phyloP scores from a whole-genome alignment of 1,140 invertebrate genomes.

The Myzus persicae region DNA sequence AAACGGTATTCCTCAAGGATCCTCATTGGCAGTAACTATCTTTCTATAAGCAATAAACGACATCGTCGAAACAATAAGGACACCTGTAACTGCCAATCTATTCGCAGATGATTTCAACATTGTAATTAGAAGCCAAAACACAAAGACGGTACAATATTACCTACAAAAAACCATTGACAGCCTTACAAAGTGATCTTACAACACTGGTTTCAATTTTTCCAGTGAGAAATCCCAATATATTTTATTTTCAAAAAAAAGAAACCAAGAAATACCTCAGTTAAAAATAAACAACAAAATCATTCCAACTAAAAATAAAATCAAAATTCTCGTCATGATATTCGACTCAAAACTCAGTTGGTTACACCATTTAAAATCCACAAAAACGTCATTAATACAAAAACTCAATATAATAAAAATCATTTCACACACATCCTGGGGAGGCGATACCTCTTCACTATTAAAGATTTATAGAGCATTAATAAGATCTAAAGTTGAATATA shows the following conservation, averaged over 20 bases:
- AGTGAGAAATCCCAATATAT: neutral
- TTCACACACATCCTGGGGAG: slow-evolving; percentile 20
- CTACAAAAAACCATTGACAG: too few relatives aligned
- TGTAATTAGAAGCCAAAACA: neutral
- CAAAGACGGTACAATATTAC: neutral
- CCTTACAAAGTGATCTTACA: neutral
- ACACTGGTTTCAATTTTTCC: neutral
- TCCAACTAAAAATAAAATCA: neutral
- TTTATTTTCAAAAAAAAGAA: neutral
- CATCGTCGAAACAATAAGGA: neutral
- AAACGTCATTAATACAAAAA: neutral
- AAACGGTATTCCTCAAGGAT: slow-evolving; percentile 22
- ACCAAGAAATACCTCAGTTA: neutral
- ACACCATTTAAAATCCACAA: neutral
- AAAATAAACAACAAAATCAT: neutral
- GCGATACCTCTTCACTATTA: neutral
- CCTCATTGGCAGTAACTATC: neutral
- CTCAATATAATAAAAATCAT: slow-evolving; percentile 1
- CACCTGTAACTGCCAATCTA: neutral
- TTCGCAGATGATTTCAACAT: slow-evolving; percentile 43
- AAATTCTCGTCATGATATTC: neutral
- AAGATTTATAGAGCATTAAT: slow-evolving; percentile 22
- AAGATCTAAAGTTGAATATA: neutral
- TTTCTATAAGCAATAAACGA: neutral
- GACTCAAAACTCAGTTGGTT: too few relatives aligned